Percentiles rank a stretch among this genome's conserved stretches.
These are phyloP conservation scores for Ceuthmochares aereus DNA, from an alignment of 2,113 vertebrate species.

Conservation along the genomic window DNA sequence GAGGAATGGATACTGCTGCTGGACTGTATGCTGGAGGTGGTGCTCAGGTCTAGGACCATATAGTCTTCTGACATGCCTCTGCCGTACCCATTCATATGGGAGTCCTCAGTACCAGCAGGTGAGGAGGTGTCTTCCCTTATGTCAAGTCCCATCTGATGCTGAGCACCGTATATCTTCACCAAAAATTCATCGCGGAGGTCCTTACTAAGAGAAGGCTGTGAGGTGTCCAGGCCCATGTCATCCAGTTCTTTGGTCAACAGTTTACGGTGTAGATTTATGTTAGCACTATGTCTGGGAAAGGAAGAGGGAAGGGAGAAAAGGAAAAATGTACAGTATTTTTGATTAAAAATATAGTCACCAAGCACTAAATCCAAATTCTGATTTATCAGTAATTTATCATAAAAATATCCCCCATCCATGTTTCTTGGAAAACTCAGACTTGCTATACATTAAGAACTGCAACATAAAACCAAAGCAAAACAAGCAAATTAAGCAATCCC, in stretches of 20 bases:
- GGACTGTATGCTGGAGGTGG: constrained; percentile 95
- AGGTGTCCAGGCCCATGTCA: constrained; percentile 97
- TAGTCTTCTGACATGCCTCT: constrained; percentile 90
- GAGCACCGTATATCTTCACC: constrained; percentile 94
- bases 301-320: constrained; percentile 71
- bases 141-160: constrained; percentile 89
- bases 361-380: constrained; percentile 49
- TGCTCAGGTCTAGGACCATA: constrained; percentile 97
- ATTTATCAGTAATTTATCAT: constrained; percentile 6
- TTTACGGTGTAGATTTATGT: constrained; percentile 99
- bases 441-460: neutral
- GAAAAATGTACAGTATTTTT: constrained; percentile 72
- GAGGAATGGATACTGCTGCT: constrained; percentile 97
- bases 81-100: constrained; percentile 90
- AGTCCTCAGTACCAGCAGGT: constrained; percentile 88
- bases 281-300: constrained; percentile 96
- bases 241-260: constrained; percentile 99
- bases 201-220: constrained; percentile 92
- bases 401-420: neutral
- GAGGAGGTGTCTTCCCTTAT: constrained; percentile 86
- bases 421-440: neutral
- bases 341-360: constrained; percentile 53
- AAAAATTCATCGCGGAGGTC: constrained; percentile 95
- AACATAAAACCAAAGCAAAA: neutral
- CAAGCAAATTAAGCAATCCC: neutral